These are phyloP conservation scores for Liolophura sinensis DNA, from an alignment of 1,140 invertebrate genomes.

Conservation along the genomic window DNA sequence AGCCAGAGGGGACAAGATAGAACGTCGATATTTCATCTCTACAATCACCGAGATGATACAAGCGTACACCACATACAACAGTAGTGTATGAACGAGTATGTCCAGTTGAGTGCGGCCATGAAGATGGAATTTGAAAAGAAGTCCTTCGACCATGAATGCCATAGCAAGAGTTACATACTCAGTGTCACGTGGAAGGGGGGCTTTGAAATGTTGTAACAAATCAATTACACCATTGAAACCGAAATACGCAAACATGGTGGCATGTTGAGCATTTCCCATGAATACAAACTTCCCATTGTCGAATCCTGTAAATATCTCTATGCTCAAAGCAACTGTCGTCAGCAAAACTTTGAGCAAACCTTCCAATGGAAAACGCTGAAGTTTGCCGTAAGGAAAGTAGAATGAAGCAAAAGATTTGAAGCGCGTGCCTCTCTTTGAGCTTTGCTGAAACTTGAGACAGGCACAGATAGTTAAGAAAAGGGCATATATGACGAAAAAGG, in stretches of 20 bases:
- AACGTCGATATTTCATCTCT: constrained; percentile 52
- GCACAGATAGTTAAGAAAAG: constrained; percentile 50
- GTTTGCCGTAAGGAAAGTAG: neutral
- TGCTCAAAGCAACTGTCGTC: constrained; percentile 8
- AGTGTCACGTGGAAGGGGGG: constrained; percentile 25
- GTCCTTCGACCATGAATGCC: constrained; percentile 52
- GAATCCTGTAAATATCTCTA: constrained; percentile 18
- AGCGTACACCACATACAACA: constrained; percentile 54
- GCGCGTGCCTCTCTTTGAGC: constrained; percentile 16
- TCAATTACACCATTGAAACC: constrained; percentile 57
- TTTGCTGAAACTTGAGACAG: constrained; percentile 40
- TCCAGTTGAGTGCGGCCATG: constrained; percentile 59
- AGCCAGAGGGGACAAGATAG: constrained; percentile 46
- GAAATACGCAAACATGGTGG: constrained; percentile 63
- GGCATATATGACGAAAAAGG: constrained; percentile 52
- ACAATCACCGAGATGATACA: constrained; percentile 40
- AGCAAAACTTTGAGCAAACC: constrained; percentile 22
- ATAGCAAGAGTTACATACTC: constrained; percentile 41
- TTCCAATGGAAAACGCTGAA: constrained; percentile 15
- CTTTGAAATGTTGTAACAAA: constrained; percentile 51
- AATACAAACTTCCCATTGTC: constrained; percentile 7
- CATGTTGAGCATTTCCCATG: constrained; percentile 59
- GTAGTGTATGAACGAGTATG: constrained; percentile 58
- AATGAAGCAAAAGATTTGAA: constrained; percentile 7
- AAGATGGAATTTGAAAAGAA: constrained; percentile 62